Base-by-base conservation (phyloP, 53 echinoderm and acorn worm genomes). In the Actinopyga echinites region DNA sequence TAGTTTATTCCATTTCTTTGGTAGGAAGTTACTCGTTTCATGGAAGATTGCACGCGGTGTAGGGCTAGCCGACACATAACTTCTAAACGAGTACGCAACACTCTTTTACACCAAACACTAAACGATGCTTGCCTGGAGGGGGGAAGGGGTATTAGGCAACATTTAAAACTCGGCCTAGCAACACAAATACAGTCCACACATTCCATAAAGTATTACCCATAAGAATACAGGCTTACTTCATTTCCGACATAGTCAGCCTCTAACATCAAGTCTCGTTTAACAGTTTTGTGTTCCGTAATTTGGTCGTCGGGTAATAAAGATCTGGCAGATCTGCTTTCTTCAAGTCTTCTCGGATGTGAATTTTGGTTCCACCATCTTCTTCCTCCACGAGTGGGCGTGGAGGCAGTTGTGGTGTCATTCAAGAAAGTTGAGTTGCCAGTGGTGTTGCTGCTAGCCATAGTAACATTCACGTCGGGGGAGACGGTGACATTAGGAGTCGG, bases 191-290 rank as follows among this genome's bases (percentile, higher is more conserved):
- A n/a, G n/a, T n/a, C n/a, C n/a, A n/a, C n/a, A n/a, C n/a, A n/a
- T n/a, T n/a, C n/a, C n/a, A n/a, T n/a, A n/a, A n/a, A n/a, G n/a
- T n/a, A n/a, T n/a, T n/a, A n/a, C n/a, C n/a, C n/a, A n/a, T n/a
- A n/a, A n/a, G n/a, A n/a, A n/a, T n/a, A n/a, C n/a, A n/a, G n/a
- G n/a, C n/a, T n/a, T 38, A 69, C 75, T 52, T 75, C 53, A 28
- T 75, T 75, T 22, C 75, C 75, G 26, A 12, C 75, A 53, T 38
- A 75, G 6, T 44, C 53, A 10, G 75, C 75, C 12, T 75, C 75
- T 21, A 75, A 49, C 15, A 25, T 20, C 1, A 75, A 25, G 30
- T 75, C 30, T 30, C 75, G 23, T 53, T 75, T 75, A 7, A 28
- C 42, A 19, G 22, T 49, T 8, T 42, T 44, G 44, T 53, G 15